Evolutionary conservation across 2,113 vertebrate genomes (phyloP).

Genomic region (Toxotes jaculatrix): DNA sequence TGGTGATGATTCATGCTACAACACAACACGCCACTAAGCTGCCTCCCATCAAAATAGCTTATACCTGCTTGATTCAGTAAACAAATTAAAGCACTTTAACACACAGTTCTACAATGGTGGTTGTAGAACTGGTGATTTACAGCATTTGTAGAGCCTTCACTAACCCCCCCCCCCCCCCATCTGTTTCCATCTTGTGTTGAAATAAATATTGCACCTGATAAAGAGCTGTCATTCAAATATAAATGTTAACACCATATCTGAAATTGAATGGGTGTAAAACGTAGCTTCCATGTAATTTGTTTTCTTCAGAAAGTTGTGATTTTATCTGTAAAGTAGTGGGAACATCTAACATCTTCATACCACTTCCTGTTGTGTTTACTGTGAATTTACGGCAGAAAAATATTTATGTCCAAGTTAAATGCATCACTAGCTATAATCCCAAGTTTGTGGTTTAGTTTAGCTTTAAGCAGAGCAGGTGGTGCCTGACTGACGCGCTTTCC

Average conservation of each 20-base stretch:
- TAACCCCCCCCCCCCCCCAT: too few relatives aligned
- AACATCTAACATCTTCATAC: background rate
- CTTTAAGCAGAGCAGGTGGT: too few relatives aligned
- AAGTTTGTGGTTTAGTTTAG: too few relatives aligned
- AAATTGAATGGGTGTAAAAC: background rate
- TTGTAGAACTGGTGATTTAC: too few relatives aligned
- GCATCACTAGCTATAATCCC: too few relatives aligned
- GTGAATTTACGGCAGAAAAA: background rate
- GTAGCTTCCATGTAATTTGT: background rate
- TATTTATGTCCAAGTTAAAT: background rate
- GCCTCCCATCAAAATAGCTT: slow-evolving; percentile 2
- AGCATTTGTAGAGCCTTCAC: too few relatives aligned
- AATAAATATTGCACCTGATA: slow-evolving; percentile 6
- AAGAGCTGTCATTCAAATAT: background rate
- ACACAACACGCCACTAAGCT: background rate
- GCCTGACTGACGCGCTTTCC: too few relatives aligned
- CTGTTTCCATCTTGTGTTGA: slow-evolving; percentile 24
- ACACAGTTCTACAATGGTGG: too few relatives aligned
- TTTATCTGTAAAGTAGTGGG: background rate
- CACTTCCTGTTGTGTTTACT: background rate
- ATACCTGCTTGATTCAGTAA: slow-evolving; percentile 38
- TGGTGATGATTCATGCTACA: slow-evolving; percentile 23
- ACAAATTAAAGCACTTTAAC: slow-evolving; percentile 50
- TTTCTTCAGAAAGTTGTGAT: background rate
- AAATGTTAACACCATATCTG: background rate